phyloP scores from a whole-genome alignment of 2,797 vertebrate genomes.

The Rousettus madagascariensis region DNA sequence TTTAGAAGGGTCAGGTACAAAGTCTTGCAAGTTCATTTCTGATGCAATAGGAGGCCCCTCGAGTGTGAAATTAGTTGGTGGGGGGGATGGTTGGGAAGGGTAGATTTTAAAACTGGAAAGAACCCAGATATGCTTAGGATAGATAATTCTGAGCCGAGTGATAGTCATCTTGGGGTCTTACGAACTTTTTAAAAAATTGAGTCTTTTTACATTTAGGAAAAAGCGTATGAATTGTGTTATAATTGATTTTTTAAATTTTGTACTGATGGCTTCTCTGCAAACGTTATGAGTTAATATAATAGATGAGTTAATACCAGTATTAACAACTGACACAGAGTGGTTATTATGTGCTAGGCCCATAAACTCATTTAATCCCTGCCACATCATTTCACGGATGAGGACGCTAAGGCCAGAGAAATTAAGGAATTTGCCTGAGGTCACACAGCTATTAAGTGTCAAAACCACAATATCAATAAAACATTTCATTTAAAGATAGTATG shows the following conservation, averaged over 20 bases:
- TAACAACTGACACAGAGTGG: neutral
- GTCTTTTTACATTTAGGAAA: neutral
- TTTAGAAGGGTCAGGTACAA: neutral
- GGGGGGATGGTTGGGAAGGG: no score
- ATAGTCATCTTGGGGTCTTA: neutral
- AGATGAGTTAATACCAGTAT: neutral
- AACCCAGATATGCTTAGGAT: neutral
- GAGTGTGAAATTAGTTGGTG: neutral
- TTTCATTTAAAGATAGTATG: neutral
- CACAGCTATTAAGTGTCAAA: neutral
- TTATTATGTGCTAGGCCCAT: neutral
- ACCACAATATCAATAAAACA: neutral
- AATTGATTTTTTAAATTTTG: slow-evolving; percentile 1
- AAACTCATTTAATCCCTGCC: neutral
- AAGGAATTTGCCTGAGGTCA: neutral
- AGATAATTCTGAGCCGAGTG: neutral
- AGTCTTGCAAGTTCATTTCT: neutral
- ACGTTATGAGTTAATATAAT: neutral
- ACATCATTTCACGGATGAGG: neutral
- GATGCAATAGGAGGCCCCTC: neutral
- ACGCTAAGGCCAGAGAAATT: neutral
- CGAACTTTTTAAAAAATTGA: neutral
- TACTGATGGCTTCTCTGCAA: neutral
- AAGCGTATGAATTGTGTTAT: neutral
- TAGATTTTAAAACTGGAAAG: neutral